Evolutionary conservation across 2,797 vertebrate species (phyloP).

Genomic region (Salarias fasciatus): DNA sequence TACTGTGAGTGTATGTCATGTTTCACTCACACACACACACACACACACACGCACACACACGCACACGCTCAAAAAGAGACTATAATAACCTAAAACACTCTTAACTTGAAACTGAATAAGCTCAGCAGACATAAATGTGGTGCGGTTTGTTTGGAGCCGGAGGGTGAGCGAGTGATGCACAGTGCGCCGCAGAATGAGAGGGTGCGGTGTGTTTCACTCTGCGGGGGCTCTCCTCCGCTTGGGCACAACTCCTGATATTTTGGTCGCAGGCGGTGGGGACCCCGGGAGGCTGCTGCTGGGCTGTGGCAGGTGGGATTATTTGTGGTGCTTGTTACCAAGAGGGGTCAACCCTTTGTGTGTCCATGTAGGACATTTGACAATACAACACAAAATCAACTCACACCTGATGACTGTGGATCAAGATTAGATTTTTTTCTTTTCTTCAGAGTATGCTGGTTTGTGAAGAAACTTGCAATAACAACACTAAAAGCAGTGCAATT

Average conservation of each 20-base stretch:
- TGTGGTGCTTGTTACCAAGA: constrained; percentile 53
- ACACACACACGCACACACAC: constrained; percentile 12
- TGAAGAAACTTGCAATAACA: constrained; percentile 37
- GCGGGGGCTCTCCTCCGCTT: constrained; percentile 40
- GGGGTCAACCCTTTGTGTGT: constrained; percentile 9
- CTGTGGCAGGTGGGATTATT: constrained; percentile 66
- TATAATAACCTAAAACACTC: no score
- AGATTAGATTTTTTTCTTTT: constrained; percentile 33
- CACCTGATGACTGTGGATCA: no score
- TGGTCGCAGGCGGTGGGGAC: constrained; percentile 42
- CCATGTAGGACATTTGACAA: no score
- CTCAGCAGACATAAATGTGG: constrained; percentile 36
- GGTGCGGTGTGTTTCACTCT: constrained; percentile 39
- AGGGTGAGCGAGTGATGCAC: constrained; percentile 22
- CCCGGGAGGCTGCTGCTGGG: constrained; percentile 24
- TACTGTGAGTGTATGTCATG: constrained; percentile 41
- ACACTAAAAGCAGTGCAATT: constrained; percentile 43
- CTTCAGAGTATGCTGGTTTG: constrained; percentile 37
- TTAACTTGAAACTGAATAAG: constrained; percentile 21
- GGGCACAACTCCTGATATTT: constrained; percentile 60
- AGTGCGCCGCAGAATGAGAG: constrained; percentile 35
- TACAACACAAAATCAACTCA: no score
- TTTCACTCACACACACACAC: constrained; percentile 26
- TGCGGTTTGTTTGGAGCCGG: constrained; percentile 42
- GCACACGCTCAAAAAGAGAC: constrained; percentile 12